Evolutionary conservation across 37 sponge, comb jelly and placozoan species (phyloP), one percentile per base, ranked within the genome.

Genomic region (Trichoplax adhaerens): DNA sequence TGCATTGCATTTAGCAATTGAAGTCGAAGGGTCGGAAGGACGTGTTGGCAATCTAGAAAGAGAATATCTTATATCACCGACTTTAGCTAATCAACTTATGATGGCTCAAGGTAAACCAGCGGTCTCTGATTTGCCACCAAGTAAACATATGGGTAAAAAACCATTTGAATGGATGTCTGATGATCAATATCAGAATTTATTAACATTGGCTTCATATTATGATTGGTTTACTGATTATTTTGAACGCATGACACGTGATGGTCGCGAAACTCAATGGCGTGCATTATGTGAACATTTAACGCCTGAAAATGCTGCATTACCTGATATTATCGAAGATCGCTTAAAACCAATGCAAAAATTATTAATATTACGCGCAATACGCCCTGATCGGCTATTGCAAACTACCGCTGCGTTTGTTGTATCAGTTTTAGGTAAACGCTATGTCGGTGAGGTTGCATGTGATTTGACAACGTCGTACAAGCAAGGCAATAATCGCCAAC

Each of bases 121-220:
- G 7, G 56, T 53, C n/a, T 53, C 74, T 71, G 58, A 46, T 3
- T 1, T 53, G 62, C 65, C 59, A 12, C 62, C 70, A 56, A 4
- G 64, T 47, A 72, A 72, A 63, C 29, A 29, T 29, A 29, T 29
- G 29, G 29, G 29, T 29, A 8, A 63, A 71, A 83, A 82, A 47
- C 81, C 87, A 0, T 89, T 88, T 77, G 94, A 94, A 65, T 94
- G 94, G 94, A 86, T 94, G 82, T 50, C 76, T 46, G 94, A 94
- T 50, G 72, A 75, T 8, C 90, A 83, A 53, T 93, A 89, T 89
- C 89, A 93, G 62, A 70, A 54, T n/a, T 53, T 88, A 10, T 66
- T 77, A 75, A 65, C 68, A 56, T 3, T 80, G 65, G 80, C 74
- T 2, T 69, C 80, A 2, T 60, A 80, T 47, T 80, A 74, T 54